A percentile compares a stretch with the other conserved stretches of the same genome.
phyloP scores from a whole-genome alignment of 1,140 invertebrate species.

The Aphaenogaster floridana region DNA sequence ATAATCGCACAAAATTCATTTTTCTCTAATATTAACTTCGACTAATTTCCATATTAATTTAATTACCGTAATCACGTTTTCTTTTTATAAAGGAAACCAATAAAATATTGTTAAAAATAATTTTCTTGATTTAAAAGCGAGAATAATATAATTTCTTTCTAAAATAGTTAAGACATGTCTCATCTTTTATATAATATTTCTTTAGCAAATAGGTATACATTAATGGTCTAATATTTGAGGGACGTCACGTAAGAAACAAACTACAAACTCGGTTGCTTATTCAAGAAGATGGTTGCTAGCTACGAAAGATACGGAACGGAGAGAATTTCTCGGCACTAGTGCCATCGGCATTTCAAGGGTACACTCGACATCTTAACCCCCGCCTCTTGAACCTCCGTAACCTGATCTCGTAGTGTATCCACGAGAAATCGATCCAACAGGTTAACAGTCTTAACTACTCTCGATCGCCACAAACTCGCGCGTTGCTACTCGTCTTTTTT shows the following conservation, averaged over 20 bases:
- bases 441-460: constrained; percentile 81
- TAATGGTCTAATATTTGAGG: neutral
- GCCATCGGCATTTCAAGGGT: constrained; percentile 76
- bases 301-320: constrained; percentile 23
- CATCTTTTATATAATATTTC: neutral
- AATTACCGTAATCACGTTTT: neutral
- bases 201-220: neutral
- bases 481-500: constrained; percentile 34
- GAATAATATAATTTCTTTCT: neutral
- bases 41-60: neutral
- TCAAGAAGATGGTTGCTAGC: constrained; percentile 35
- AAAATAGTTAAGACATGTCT: neutral
- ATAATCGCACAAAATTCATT: neutral
- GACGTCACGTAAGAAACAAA: neutral
- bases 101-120: constrained; percentile 5
- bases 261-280: neutral
- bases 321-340: constrained; percentile 59
- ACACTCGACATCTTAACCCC: constrained; percentile 78
- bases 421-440: constrained; percentile 72
- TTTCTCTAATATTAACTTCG: neutral
- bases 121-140: neutral
- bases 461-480: constrained; percentile 62
- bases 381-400: constrained; percentile 70
- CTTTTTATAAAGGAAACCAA: neutral
- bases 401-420: constrained; percentile 73